Evolutionary conservation across 2,888 invertebrate genomes (phyloP), one percentile per base, ranked within the genome.

Genomic region (Dastarcus helophoroides): DNA sequence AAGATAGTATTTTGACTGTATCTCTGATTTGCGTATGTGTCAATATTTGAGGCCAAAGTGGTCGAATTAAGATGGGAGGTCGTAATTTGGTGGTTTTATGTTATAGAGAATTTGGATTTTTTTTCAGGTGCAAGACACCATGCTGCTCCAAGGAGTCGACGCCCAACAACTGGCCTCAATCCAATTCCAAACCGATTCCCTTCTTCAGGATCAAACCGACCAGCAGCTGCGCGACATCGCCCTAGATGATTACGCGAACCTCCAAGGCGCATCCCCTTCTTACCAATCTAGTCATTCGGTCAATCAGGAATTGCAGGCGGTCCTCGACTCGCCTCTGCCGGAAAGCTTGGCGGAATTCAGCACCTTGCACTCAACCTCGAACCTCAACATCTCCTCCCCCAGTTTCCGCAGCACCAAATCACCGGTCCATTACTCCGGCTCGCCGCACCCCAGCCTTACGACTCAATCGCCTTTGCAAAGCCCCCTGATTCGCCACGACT

Each of bases 331-430:
- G 9, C 83, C 79, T 1, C 58, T 84, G 26, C 82, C 83, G 2
- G 82, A 84, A 61, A 79, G 81, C 35, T 58, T 81, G 43, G 82
- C 85, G 12, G 83, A 86, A 58, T 83, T 86, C 58, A 79, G 82
- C 48, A 79, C 85, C 36, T 82, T 83, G 56, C 83, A 79, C 60
- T 66, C 71, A 44, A 45, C 55, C 3, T 53, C 48, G 15, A 58
- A 49, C 28, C 36, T 62, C 30, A 58, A 58, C 35, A 50, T 62
- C 38, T 69, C 72, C 22, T 60, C 62, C 5, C 61, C 62, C 3
- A 49, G 51, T 31, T 59, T 58, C 35, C 58, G 56, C 53, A n/a
- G n/a, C n/a, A 66, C 58, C 39, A 64, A 51, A 51, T 60, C 60
- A 10, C 58, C 62, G 14, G 54, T 60, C 38, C 54, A 60, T 35